Base-by-base conservation (phyloP, 1,140 invertebrate species). In the Eriocheir sinensis region DNA sequence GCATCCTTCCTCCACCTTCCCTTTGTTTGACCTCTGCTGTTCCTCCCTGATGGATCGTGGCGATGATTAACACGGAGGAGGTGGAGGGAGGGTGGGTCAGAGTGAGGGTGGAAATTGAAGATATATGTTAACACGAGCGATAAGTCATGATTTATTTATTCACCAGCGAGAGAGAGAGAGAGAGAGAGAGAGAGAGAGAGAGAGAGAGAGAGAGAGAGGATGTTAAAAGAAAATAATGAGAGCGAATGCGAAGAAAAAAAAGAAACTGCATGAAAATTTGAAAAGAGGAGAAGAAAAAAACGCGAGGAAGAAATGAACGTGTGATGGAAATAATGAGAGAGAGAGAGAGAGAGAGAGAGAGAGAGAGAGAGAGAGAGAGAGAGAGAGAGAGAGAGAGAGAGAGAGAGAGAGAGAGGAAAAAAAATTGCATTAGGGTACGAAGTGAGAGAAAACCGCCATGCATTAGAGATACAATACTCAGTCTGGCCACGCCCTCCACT, bases 131-230 rank as follows among this genome's bases (percentile, higher is more conserved):
- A n/a, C 60, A 72, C 60, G 27, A 72, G n/a, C n/a, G 60, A 72
- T 72, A 72, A 72, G 60, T 72, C 6, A 6, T n/a, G n/a, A n/a
- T n/a, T n/a, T n/a, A n/a, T n/a, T n/a, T n/a, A n/a, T n/a, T n/a
- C n/a, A n/a, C n/a, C n/a, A n/a, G n/a, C n/a, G n/a, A n/a, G n/a
- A n/a, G n/a, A n/a, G 8, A 2, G 60, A 72, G 17, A 53, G 48
- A 53, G 48, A 53, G 48, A 53, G 48, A 53, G 48, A 53, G 48
- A 53, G 48, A 53, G 48, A 53, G 48, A 53, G 48, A 53, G 60
- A 72, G 60, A 72, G 60, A 72, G 60, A 72, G 60, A 72, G 60
- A 72, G 60, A 72, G 60, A 72, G 60, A 72, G 60, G n/a, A n/a
- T n/a, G n/a, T n/a, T n/a, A n/a, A n/a, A n/a, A n/a, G n/a, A n/a